Evolutionary conservation across 1,140 invertebrate genomes (phyloP).

Genomic region (Diorhabda elongata): DNA sequence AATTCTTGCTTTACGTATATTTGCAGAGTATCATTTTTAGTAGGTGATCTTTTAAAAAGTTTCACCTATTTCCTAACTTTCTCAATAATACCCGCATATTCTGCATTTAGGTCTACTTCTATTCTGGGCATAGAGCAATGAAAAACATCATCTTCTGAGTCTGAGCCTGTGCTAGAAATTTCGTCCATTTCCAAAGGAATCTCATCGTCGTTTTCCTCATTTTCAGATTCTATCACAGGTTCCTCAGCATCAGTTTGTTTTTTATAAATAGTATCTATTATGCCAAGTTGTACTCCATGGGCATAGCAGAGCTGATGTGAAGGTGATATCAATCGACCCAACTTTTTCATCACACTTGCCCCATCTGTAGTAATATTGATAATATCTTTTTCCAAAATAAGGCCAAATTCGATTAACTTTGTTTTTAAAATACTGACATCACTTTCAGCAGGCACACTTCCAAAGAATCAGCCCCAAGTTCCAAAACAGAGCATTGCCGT

Average conservation of each 20-base stretch:
- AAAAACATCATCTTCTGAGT: constrained; percentile 15
- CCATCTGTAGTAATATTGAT: background rate
- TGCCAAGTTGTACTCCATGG: constrained; percentile 19
- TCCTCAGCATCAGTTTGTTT: constrained; percentile 20
- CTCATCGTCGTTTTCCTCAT: constrained; percentile 14
- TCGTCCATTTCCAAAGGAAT: constrained; percentile 12
- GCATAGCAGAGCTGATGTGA: constrained; percentile 14
- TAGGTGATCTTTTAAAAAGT: constrained; percentile 16
- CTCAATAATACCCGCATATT: constrained; percentile 18
- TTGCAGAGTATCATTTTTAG: constrained; percentile 15
- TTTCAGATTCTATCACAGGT: constrained; percentile 11
- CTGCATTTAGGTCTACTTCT: constrained; percentile 18
- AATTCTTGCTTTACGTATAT: constrained; percentile 19
- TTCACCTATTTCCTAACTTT: constrained; percentile 12
- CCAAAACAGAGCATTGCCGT: background rate
- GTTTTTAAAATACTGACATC: background rate
- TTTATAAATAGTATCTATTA: constrained; percentile 21
- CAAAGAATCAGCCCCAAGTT: background rate
- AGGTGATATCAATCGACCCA: background rate
- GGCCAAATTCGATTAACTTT: background rate
- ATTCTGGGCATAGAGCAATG: constrained; percentile 12
- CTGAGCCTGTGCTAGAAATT: constrained; percentile 8
- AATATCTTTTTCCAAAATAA: background rate
- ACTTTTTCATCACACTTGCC: background rate
- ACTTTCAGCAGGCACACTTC: background rate